Evolutionary conservation across 2,797 vertebrate species (phyloP).

Genomic region (Pseudochromis fuscus): DNA sequence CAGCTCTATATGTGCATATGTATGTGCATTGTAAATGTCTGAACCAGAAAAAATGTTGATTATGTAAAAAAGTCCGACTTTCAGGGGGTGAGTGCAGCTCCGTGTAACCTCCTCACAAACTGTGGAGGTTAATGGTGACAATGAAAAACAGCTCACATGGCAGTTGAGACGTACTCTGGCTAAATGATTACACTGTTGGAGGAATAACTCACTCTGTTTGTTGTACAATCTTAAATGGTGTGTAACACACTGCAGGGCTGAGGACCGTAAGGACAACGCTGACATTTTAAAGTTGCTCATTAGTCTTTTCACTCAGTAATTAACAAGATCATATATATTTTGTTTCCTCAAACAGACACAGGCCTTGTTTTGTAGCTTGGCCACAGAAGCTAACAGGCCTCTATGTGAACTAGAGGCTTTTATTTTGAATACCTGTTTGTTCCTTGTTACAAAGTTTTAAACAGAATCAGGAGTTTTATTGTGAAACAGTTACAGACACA

Average conservation of each 20-base stretch:
- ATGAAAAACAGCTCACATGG: neutral
- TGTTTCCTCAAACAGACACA: too few relatives aligned
- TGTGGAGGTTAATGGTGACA: neutral
- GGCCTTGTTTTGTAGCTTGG: too few relatives aligned
- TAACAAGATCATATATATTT: too few relatives aligned
- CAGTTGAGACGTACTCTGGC: neutral
- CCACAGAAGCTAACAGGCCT: too few relatives aligned
- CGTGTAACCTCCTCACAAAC: neutral
- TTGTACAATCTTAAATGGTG: neutral
- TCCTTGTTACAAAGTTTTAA: too few relatives aligned
- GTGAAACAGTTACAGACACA: too few relatives aligned
- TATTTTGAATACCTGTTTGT: too few relatives aligned
- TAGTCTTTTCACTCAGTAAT: too few relatives aligned
- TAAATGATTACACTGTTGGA: neutral
- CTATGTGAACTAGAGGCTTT: too few relatives aligned
- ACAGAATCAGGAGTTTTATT: too few relatives aligned
- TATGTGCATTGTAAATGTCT: slow-evolving; percentile 5
- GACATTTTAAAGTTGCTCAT: too few relatives aligned
- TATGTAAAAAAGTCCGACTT: neutral
- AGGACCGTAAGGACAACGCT: neutral
- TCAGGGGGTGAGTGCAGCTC: neutral
- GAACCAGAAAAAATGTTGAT: neutral
- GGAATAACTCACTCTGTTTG: neutral
- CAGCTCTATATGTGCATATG: slow-evolving; percentile 9
- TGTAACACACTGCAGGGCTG: neutral